Percentiles rank a stretch among this genome's conserved stretches.
Evolutionary conservation across 2,888 invertebrate species (phyloP).

Genomic region (Actias luna): DNA sequence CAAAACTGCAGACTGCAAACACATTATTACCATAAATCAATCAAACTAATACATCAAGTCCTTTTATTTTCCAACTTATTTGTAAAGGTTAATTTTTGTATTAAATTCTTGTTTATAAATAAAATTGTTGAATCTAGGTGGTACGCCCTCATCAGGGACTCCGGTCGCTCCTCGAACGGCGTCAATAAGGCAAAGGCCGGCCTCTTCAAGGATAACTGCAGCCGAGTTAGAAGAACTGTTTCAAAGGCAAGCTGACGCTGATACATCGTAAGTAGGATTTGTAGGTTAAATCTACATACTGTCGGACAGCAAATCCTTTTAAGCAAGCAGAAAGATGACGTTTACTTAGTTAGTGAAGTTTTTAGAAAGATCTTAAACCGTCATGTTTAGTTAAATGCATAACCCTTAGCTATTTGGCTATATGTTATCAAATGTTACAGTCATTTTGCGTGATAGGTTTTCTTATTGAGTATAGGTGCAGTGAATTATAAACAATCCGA

Average conservation of each 20-base stretch:
- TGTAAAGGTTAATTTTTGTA: too few relatives aligned
- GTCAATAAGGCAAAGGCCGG: slow-evolving; percentile 94
- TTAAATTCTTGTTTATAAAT: not conserved
- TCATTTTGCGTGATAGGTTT: too few relatives aligned
- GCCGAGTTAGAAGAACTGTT: slow-evolving; percentile 96
- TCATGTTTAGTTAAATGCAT: too few relatives aligned
- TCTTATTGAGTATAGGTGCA: too few relatives aligned
- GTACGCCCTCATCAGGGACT: slow-evolving; percentile 78
- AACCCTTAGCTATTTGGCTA: too few relatives aligned
- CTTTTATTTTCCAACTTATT: too few relatives aligned
- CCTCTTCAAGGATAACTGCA: slow-evolving; percentile 93
- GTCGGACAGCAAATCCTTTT: not conserved
- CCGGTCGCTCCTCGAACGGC: slow-evolving; percentile 92
- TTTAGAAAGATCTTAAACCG: too few relatives aligned
- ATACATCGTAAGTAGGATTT: slow-evolving; percentile 45
- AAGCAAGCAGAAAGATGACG: not conserved
- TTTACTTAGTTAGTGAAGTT: not conserved
- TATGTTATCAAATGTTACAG: too few relatives aligned
- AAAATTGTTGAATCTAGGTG: slow-evolving; percentile 34
- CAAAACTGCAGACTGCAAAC: too few relatives aligned
- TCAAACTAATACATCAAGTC: too few relatives aligned
- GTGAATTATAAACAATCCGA: too few relatives aligned
- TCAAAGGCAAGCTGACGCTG: slow-evolving; percentile 89
- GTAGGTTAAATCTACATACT: not conserved
- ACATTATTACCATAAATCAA: too few relatives aligned